phyloP scores from a whole-genome alignment of 2,113 vertebrate genomes.

The Petromus typicus region DNA sequence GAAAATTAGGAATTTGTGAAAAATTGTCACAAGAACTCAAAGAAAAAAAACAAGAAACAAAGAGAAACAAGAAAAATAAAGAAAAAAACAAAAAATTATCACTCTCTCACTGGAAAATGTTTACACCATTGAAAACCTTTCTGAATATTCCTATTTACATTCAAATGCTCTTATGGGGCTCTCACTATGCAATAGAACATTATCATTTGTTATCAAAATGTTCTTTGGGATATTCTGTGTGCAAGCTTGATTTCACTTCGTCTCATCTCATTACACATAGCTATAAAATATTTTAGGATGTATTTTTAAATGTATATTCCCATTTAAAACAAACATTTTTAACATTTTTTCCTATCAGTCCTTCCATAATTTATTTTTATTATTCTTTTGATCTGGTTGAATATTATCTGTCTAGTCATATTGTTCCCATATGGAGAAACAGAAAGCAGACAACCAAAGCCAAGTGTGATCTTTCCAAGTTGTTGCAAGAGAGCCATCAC shows the following conservation, averaged over 20 bases:
- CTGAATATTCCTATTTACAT: conserved; percentile 11
- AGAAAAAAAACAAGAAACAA: background rate
- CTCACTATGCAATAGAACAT: background rate
- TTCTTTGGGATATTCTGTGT: conserved; percentile 47
- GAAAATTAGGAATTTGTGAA: conserved; percentile 22
- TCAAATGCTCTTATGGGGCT: conserved; percentile 2
- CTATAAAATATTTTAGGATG: background rate
- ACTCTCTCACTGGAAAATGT: background rate
- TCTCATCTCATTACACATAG: background rate
- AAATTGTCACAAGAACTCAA: too few relatives aligned
- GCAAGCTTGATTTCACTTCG: conserved; percentile 40
- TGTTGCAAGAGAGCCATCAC: background rate
- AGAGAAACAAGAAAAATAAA: background rate
- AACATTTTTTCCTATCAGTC: conserved; percentile 14
- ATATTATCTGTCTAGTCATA: conserved; percentile 51
- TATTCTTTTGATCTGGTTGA: conserved; percentile 5
- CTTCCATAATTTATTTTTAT: background rate
- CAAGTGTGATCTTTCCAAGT: conserved; percentile 8
- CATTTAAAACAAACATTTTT: conserved; percentile 44
- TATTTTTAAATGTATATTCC: conserved; percentile 31
- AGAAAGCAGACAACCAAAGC: conserved; percentile 25
- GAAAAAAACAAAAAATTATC: background rate
- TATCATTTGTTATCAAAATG: conserved; percentile 34
- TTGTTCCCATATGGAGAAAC: conserved; percentile 49
- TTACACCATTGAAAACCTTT: background rate